A percentile compares a stretch with the other conserved stretches of the same genome.
Evolutionary conservation across 2,888 invertebrate genomes (phyloP).

Genomic region (Drosophila prolongata): DNA sequence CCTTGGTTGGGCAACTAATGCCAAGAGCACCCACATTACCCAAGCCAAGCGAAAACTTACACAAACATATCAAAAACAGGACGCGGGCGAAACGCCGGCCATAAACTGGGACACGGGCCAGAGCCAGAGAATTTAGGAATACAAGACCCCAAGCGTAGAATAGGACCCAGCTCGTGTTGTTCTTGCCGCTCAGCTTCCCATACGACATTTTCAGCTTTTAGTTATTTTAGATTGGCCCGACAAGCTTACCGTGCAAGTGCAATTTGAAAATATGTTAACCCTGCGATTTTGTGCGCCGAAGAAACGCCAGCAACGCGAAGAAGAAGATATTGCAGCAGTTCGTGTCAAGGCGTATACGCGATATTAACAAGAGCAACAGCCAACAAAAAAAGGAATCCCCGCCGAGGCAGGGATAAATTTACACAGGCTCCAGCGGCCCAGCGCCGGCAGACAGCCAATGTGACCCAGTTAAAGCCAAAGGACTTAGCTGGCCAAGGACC

Average conservation of each 20-base stretch:
- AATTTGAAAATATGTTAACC: conserved; percentile 52
- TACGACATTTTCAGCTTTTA: conserved; percentile 32
- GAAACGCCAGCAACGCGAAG: conserved; percentile 26
- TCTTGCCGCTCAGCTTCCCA: conserved; percentile 23
- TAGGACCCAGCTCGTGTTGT: conserved; percentile 44
- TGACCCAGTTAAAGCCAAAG: conserved; percentile 70
- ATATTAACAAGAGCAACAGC: conserved; percentile 42
- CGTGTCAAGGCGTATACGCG: conserved; percentile 30
- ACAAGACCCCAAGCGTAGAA: conserved; percentile 5
- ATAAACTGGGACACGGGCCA: conserved; percentile 52
- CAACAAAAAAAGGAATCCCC: conserved; percentile 24
- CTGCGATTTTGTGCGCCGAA: conserved; percentile 44
- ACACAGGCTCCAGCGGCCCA: conserved; percentile 37
- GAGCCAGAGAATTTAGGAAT: conserved; percentile 5
- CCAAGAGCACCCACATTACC: conserved; percentile 56
- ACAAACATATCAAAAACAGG: conserved; percentile 69
- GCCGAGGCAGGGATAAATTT: conserved; percentile 39
- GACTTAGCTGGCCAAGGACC: conserved; percentile 48
- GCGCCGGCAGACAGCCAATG: conserved; percentile 53
- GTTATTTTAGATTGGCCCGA: conserved; percentile 36
- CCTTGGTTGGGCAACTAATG: conserved; percentile 35
- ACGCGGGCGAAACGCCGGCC: conserved; percentile 57
- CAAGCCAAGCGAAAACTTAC: conserved; percentile 50
- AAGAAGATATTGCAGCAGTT: conserved; percentile 37
- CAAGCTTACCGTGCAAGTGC: conserved; percentile 44